phyloP scores from a whole-genome alignment of 2,113 vertebrate species.

The Deroptyus accipitrinus region DNA sequence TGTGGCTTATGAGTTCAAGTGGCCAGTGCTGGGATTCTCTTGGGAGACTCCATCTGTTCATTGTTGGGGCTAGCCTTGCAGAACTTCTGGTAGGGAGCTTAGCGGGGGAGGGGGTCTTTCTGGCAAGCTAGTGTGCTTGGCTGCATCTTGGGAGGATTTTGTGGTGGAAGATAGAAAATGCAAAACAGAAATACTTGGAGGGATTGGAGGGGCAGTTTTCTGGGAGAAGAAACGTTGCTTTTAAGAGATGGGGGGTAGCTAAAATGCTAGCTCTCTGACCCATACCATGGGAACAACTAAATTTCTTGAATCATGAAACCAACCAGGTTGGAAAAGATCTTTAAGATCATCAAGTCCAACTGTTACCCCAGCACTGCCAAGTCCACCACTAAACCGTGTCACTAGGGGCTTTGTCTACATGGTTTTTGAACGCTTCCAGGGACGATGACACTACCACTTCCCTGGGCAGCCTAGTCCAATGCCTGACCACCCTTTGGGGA shows the following conservation, averaged over 20 bases:
- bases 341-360: not conserved
- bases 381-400: not conserved
- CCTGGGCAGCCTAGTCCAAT: not conserved
- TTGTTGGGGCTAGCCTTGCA: not conserved
- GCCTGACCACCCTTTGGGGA: not conserved
- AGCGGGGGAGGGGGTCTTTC: not conserved
- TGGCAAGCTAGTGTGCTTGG: not conserved
- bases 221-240: not conserved
- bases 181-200: not conserved
- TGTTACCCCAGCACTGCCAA: not conserved
- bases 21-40: not conserved
- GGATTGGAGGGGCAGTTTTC: not conserved
- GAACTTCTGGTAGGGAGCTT: not conserved
- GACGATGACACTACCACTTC: not conserved
- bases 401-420: not conserved
- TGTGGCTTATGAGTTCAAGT: not conserved
- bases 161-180: not conserved
- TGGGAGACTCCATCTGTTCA: not conserved
- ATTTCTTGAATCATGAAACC: not conserved
- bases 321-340: not conserved
- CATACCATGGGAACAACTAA: not conserved
- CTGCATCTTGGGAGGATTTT: not conserved
- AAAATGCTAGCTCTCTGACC: not conserved
- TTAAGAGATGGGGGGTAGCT: not conserved
- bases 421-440: not conserved